phyloP scores from a whole-genome alignment of 2,113 vertebrate genomes.

The Cheirogaleus medius region DNA sequence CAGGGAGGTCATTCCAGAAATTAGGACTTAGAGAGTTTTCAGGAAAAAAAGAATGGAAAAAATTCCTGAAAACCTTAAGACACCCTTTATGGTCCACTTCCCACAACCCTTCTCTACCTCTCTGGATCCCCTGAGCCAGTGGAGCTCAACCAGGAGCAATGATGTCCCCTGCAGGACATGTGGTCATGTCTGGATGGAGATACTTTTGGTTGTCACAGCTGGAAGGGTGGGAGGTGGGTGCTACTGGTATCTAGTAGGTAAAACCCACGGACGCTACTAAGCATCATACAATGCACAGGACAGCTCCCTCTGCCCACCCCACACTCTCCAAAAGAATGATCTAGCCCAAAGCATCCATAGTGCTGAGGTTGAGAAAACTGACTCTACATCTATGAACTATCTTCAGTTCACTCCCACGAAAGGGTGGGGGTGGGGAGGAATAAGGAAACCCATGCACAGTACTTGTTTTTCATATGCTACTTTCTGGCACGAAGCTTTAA shows the following conservation, averaged over 20 bases:
- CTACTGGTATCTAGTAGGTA: neutral
- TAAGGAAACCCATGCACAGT: neutral
- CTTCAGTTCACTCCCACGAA: neutral
- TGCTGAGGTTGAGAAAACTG: neutral
- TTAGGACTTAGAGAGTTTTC: neutral
- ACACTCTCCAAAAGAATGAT: neutral
- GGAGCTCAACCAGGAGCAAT: neutral
- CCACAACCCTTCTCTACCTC: too few species aligned
- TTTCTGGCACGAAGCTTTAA: neutral
- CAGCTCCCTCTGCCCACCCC: neutral
- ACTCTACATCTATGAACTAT: neutral
- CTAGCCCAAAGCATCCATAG: neutral
- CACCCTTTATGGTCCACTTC: neutral
- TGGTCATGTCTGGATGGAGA: neutral
- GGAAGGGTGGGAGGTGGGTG: neutral
- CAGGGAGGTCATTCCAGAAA: neutral
- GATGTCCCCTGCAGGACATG: neutral
- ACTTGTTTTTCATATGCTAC: neutral
- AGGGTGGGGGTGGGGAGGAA: too few species aligned
- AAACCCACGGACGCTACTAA: neutral
- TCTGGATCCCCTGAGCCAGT: neutral
- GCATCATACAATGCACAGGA: neutral
- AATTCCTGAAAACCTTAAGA: neutral
- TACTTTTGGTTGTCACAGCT: neutral
- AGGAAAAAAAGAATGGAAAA: neutral